These are phyloP conservation scores for Hoplias malabaricus DNA, from an alignment of 2,113 vertebrate species.

Conservation along the genomic window DNA sequence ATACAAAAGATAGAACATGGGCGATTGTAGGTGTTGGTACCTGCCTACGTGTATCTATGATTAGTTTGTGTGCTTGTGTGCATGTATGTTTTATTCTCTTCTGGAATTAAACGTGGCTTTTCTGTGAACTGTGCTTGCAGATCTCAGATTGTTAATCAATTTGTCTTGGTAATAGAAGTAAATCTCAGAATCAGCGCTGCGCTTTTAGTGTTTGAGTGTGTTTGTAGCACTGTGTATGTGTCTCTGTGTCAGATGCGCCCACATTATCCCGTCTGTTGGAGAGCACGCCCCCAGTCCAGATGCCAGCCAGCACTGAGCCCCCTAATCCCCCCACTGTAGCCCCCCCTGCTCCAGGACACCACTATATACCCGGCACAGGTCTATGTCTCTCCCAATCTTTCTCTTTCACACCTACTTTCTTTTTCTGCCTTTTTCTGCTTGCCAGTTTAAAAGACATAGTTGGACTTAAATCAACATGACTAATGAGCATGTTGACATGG, in stretches of 20 bases:
- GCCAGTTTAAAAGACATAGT: background rate
- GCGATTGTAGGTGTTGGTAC: background rate
- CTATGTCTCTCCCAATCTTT: slow-evolving; percentile 19
- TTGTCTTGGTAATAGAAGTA: background rate
- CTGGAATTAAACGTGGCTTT: background rate
- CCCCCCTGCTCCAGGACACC: slow-evolving; percentile 68
- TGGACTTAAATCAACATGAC: background rate
- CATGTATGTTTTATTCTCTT: slow-evolving; percentile 46
- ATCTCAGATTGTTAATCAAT: background rate
- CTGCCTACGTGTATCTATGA: slow-evolving; percentile 22
- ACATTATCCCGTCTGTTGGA: slow-evolving; percentile 91
- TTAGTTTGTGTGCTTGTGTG: slow-evolving; percentile 31
- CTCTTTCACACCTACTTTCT: background rate
- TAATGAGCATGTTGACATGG: background rate
- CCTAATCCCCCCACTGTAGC: slow-evolving; percentile 78
- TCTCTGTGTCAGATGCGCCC: slow-evolving; percentile 83
- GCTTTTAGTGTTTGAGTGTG: slow-evolving; percentile 57
- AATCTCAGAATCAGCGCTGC: background rate
- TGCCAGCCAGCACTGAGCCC: slow-evolving; percentile 82
- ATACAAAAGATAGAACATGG: too few species aligned
- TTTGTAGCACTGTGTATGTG: slow-evolving; percentile 55
- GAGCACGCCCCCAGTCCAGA: slow-evolving; percentile 83
- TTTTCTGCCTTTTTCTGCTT: background rate
- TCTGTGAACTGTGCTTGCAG: background rate
- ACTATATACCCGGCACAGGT: slow-evolving; percentile 53